Percentiles rank a stretch among this genome's conserved stretches.
These are phyloP conservation scores for Heliconius ismenius DNA, from an alignment of 2,888 invertebrate genomes.

Conservation along the genomic window DNA sequence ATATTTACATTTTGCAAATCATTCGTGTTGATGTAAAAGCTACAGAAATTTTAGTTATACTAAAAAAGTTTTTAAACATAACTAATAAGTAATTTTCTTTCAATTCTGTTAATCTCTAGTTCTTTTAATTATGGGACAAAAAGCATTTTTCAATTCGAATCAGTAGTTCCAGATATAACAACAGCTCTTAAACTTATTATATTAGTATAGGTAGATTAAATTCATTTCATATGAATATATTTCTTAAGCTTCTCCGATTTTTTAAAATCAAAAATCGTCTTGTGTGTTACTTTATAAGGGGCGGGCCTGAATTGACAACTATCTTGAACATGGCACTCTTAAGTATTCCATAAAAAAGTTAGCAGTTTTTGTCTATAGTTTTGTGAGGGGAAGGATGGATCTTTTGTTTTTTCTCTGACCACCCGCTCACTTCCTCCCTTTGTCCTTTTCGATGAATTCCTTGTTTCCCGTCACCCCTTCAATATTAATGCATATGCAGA, in stretches of 20 bases:
- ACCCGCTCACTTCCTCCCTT: constrained; percentile 77
- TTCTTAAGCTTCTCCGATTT: neutral
- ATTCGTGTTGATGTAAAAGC: constrained; percentile 6
- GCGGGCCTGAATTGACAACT: constrained; percentile 3
- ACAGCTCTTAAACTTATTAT: too few species aligned
- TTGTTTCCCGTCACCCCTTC: constrained; percentile 67
- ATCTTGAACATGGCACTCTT: constrained; percentile 44
- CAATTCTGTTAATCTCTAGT: too few species aligned
- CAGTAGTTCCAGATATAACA: neutral
- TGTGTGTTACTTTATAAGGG: neutral
- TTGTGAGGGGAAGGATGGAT: constrained; percentile 61
- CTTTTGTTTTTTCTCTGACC: constrained; percentile 69
- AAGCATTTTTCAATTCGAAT: neutral
- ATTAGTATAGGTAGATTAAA: too few species aligned
- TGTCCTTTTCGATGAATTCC: constrained; percentile 71
- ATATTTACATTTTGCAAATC: too few species aligned
- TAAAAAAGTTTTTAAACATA: too few species aligned
- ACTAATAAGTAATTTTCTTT: too few species aligned
- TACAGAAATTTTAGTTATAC: neutral
- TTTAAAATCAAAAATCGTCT: neutral
- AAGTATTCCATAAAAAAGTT: constrained; percentile 55
- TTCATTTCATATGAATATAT: neutral
- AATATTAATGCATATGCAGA: constrained; percentile 64
- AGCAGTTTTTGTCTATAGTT: constrained; percentile 54
- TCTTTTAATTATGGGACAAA: too few species aligned